Evolutionary conservation across 2,888 invertebrate species (phyloP).

Genomic region (Heliothis peltigera): DNA sequence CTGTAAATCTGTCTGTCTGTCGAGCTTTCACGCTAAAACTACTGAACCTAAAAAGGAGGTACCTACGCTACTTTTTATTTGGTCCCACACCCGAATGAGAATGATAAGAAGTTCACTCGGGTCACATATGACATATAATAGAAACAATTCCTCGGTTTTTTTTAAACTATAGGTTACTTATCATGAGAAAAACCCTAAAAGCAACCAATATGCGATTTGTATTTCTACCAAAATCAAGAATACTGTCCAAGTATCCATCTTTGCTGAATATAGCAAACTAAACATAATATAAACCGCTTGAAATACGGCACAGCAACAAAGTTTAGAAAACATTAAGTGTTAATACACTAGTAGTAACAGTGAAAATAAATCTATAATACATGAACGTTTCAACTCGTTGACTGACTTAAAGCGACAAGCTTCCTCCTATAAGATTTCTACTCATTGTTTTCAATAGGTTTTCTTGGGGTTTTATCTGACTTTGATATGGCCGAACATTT

Average conservation of each 20-base stretch:
- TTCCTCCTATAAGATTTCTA: conserved; percentile 42
- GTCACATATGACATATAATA: no score
- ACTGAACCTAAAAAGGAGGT: no score
- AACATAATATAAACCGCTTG: conserved; percentile 26
- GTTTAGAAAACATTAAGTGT: conserved; percentile 59
- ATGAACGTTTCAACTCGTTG: conserved; percentile 54
- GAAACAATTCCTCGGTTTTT: no score
- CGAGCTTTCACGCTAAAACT: no score
- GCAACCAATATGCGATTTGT: not conserved
- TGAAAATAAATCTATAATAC: conserved; percentile 63
- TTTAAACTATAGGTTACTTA: no score
- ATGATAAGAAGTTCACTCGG: no score
- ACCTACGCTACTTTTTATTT: no score
- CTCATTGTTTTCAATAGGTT: conserved; percentile 66
- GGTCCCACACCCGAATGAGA: no score
- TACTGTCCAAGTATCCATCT: not conserved
- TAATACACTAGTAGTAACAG: conserved; percentile 45
- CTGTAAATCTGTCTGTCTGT: no score
- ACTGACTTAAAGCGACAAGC: conserved; percentile 37
- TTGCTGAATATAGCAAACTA: conserved; percentile 16
- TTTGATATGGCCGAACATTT: conserved; percentile 43
- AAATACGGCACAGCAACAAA: conserved; percentile 42
- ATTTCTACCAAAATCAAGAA: not conserved
- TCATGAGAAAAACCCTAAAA: no score
- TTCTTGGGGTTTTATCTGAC: conserved; percentile 48